Percentiles rank a stretch among this genome's conserved stretches.
Evolutionary conservation across 2,888 invertebrate genomes (phyloP).

Genomic region (Phengaris arion): DNA sequence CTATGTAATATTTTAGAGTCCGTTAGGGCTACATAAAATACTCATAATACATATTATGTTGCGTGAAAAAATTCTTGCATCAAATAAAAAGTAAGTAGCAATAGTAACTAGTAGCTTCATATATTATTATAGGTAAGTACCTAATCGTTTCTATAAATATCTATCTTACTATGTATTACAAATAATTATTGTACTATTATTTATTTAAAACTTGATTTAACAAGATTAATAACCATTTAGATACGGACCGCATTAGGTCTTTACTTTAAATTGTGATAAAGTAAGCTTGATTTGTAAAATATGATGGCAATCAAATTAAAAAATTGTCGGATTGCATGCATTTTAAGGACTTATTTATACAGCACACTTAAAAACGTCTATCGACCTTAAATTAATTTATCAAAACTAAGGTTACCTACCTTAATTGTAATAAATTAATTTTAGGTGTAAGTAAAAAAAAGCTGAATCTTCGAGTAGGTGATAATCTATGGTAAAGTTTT

Average conservation of each 20-base stretch:
- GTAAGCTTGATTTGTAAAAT: not conserved
- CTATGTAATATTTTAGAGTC: too few species aligned
- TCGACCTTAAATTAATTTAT: conserved; percentile 1
- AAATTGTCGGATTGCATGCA: conserved; percentile 24
- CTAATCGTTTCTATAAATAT: too few species aligned
- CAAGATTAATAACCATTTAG: not conserved
- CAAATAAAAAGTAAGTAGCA: too few species aligned
- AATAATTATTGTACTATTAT: not conserved
- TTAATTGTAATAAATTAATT: too few species aligned
- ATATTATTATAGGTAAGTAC: too few species aligned
- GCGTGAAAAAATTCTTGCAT: too few species aligned
- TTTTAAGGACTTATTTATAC: not conserved
- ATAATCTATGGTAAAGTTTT: not conserved
- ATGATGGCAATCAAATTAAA: conserved; percentile 21
- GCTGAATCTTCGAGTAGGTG: not conserved
- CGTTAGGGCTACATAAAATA: too few species aligned
- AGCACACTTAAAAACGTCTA: not conserved
- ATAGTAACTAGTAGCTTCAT: too few species aligned
- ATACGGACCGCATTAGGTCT: not conserved
- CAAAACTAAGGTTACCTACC: not conserved
- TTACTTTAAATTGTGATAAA: conserved; percentile 18
- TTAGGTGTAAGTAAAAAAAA: too few species aligned
- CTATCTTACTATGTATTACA: too few species aligned
- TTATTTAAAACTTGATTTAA: not conserved
- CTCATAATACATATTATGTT: too few species aligned